These are phyloP conservation scores for Syngnathoides biaculeatus DNA, from an alignment of 2,113 vertebrate species.

Conservation along the genomic window DNA sequence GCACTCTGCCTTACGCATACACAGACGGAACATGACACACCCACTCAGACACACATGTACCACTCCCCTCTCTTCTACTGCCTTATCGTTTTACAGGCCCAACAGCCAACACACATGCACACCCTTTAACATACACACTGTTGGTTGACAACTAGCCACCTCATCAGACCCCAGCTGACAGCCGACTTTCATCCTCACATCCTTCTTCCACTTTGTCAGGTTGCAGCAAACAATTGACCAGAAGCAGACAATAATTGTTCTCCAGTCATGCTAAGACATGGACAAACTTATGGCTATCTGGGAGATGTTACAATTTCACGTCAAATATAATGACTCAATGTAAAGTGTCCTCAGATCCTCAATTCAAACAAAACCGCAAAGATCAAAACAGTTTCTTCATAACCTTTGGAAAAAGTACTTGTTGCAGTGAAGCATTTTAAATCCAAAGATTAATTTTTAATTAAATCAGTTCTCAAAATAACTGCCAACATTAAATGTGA, in stretches of 20 bases:
- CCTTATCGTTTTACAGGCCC: slow-evolving; percentile 25
- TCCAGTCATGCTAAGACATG: slow-evolving; percentile 31
- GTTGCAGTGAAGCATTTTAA: slow-evolving; percentile 9
- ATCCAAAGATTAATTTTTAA: slow-evolving; percentile 24
- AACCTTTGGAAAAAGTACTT: slow-evolving; percentile 4
- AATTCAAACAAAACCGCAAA: not conserved
- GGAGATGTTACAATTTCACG: slow-evolving; percentile 18
- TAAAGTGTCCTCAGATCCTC: slow-evolving; percentile 5
- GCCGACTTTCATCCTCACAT: slow-evolving; percentile 52
- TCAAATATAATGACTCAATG: slow-evolving; percentile 5
- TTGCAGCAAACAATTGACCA: slow-evolving; percentile 54
- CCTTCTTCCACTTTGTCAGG: slow-evolving; percentile 31
- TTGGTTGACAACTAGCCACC: slow-evolving; percentile 47
- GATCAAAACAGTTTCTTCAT: not conserved
- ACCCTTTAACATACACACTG: slow-evolving; percentile 12
- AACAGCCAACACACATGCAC: slow-evolving; percentile 39
- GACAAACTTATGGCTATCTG: slow-evolving; percentile 14
- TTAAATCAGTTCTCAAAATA: slow-evolving; percentile 24
- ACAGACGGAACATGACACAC: slow-evolving; percentile 8
- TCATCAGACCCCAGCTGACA: slow-evolving; percentile 58
- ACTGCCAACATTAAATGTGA: slow-evolving; percentile 4
- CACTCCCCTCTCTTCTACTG: slow-evolving; percentile 14
- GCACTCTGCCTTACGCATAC: slow-evolving; percentile 23
- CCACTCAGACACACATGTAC: slow-evolving; percentile 15
- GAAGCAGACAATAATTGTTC: slow-evolving; percentile 18